These are phyloP conservation scores for Acanthochromis polyacanthus DNA, from an alignment of 2,113 vertebrate genomes.

Conservation along the genomic window DNA sequence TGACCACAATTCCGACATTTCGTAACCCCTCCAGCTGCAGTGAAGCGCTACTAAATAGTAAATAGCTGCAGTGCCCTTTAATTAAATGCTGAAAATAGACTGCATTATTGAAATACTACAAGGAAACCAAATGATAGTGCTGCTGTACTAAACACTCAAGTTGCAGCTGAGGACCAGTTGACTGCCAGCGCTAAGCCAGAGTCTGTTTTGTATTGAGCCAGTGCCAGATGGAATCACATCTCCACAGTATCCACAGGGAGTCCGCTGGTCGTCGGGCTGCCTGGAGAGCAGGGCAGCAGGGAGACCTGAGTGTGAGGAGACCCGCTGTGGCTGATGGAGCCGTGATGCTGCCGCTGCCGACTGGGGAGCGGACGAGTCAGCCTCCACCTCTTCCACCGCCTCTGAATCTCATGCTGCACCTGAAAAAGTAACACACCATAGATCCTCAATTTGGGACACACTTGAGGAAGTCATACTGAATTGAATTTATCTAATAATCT, in stretches of 20 bases:
- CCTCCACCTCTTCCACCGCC: slow-evolving; percentile 81
- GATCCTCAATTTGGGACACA: not conserved
- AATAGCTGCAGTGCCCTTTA: no score
- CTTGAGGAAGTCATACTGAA: not conserved
- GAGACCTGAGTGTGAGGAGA: slow-evolving; percentile 80
- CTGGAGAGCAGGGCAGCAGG: slow-evolving; percentile 68
- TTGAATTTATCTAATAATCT: not conserved
- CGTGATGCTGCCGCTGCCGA: slow-evolving; percentile 57
- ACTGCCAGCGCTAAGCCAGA: not conserved
- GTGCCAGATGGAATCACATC: slow-evolving; percentile 16
- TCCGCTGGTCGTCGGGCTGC: not conserved
- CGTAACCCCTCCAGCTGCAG: no score
- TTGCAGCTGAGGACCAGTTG: not conserved
- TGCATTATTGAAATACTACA: not conserved
- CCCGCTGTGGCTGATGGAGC: slow-evolving; percentile 82
- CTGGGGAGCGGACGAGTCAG: slow-evolving; percentile 70
- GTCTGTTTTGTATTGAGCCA: not conserved
- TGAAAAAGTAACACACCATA: slow-evolving; percentile 18
- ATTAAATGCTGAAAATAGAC: no score
- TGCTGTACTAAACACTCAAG: not conserved
- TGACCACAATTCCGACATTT: no score
- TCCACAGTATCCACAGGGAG: slow-evolving; percentile 33
- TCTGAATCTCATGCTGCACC: slow-evolving; percentile 83
- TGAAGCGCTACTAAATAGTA: no score
- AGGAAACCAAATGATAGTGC: not conserved